These are phyloP conservation scores for Polydrusus pterygomalis DNA, from an alignment of 2,888 invertebrate species.

Conservation along the genomic window DNA sequence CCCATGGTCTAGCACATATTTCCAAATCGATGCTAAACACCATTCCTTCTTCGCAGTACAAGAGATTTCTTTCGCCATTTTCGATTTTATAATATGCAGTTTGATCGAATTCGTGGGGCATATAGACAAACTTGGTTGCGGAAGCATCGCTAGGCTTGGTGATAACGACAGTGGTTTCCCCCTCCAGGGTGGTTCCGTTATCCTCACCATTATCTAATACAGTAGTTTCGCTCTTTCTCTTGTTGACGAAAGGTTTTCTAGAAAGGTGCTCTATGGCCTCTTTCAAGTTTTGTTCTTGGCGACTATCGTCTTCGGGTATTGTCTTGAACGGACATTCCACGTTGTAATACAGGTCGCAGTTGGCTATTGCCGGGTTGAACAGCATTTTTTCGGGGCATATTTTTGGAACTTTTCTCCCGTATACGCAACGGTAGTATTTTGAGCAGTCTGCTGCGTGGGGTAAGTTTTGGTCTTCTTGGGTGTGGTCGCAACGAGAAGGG, in stretches of 20 bases:
- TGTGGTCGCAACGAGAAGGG: conserved; percentile 11
- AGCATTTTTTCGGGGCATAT: conserved; percentile 60
- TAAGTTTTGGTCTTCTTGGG: conserved; percentile 55
- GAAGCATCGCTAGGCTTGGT: conserved; percentile 5
- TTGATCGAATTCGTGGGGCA: conserved; percentile 60
- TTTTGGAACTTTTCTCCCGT: conserved; percentile 59
- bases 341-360: conserved; percentile 61
- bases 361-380: conserved; percentile 59
- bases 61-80: conserved; percentile 57
- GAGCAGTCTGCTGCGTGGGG: conserved; percentile 61
- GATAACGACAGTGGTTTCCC: background rate
- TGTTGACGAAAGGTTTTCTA: conserved; percentile 7
- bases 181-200: background rate
- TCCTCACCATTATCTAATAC: background rate
- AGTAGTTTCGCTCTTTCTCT: background rate
- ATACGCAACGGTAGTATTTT: conserved; percentile 61
- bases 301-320: background rate
- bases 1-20: conserved; percentile 41
- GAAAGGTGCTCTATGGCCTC: conserved; percentile 37
- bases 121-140: conserved; percentile 46
- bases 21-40: conserved; percentile 59
- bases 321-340: conserved; percentile 50
- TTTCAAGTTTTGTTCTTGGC: conserved; percentile 29
- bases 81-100: conserved; percentile 60
- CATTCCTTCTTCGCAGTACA: conserved; percentile 59